Evolutionary conservation across 2,888 invertebrate genomes (phyloP), one percentile per base, ranked within the genome.

Genomic region (Gari tellinella): DNA sequence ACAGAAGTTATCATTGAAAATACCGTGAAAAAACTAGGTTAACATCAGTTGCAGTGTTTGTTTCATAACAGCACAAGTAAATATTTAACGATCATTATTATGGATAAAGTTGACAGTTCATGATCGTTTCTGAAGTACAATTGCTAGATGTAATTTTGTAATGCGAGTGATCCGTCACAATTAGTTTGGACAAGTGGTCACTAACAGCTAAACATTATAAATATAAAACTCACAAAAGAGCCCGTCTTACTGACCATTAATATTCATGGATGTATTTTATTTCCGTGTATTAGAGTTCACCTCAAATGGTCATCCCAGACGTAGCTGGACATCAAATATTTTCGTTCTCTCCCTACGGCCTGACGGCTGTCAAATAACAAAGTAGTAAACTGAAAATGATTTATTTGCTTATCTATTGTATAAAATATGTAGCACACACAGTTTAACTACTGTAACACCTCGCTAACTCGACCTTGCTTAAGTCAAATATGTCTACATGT

Each of bases 161-260:
- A 7, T 7, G 31, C 10, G 31, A 31, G 31, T 10, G 10, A 77
- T 77, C 62, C 62, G 64, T 77, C 77, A 77, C 64, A 68, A 77
- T 77, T 52, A 77, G 31, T 48, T 68, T 53, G 65, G 77, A 77
- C 77, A 77, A 68, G 56, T 56, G 68, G 74, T 74, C 65, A 74
- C 51, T 69, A 23, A 65, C 51, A 49, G 61, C 63, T 64, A 56
- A 55, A 55, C 67, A 68, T 73, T 73, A 73, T 57, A 73, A 73
- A 73, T 73, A 72, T 72, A 72, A 72, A 66, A 72, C 55, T 62
- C 68, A 51, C 68, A 68, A 68, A 49, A 68, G 62, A 68, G n/a
- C 56, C 68, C 51, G 45, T 53, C 62, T 62, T 68, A 55, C 60
- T 68, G 56, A 37, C 43, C 62, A 62, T 68, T 56, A 67, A 25